Conservation (phyloP, 2,113 vertebrate species). For the Turdus rufiventris region DNA sequence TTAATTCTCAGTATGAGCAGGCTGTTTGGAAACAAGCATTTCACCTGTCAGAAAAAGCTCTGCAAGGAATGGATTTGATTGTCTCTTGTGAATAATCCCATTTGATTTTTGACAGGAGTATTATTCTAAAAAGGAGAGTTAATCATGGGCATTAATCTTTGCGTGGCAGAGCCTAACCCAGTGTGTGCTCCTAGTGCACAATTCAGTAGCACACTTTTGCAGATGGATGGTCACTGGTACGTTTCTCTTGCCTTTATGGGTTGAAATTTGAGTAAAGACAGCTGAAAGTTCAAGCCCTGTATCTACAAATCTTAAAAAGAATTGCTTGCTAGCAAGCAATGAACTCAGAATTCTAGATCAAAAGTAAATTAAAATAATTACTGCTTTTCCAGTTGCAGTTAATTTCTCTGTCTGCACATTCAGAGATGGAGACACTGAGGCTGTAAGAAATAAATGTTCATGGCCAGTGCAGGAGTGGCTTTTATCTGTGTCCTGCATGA, state of each 20-base stretch:
- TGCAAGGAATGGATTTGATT: neutral
- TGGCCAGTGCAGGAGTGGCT: neutral
- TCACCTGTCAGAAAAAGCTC: conserved; percentile 8
- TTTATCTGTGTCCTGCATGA: neutral
- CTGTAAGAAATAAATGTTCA: neutral
- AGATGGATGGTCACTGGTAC: neutral
- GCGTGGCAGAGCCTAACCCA: neutral
- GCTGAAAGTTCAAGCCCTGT: neutral
- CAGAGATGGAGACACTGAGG: neutral
- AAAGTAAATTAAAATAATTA: conserved; percentile 16
- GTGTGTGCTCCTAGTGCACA: neutral
- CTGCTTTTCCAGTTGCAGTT: neutral
- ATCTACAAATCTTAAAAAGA: neutral
- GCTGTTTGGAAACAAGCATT: conserved; percentile 26
- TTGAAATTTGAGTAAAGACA: neutral
- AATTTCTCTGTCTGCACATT: neutral
- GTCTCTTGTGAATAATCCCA: conserved; percentile 22
- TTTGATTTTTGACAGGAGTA: conserved; percentile 9
- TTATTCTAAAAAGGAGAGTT: conserved; percentile 12
- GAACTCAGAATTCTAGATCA: neutral
- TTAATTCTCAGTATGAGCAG: conserved; percentile 8
- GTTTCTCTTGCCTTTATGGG: neutral
- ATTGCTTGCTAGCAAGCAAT: neutral
- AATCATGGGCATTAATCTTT: conserved; percentile 1
- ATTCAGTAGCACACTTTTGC: neutral